Evolutionary conservation across 2,888 invertebrate genomes (phyloP), one percentile per base, ranked within the genome.

Genomic region (Pyralis farinalis): DNA sequence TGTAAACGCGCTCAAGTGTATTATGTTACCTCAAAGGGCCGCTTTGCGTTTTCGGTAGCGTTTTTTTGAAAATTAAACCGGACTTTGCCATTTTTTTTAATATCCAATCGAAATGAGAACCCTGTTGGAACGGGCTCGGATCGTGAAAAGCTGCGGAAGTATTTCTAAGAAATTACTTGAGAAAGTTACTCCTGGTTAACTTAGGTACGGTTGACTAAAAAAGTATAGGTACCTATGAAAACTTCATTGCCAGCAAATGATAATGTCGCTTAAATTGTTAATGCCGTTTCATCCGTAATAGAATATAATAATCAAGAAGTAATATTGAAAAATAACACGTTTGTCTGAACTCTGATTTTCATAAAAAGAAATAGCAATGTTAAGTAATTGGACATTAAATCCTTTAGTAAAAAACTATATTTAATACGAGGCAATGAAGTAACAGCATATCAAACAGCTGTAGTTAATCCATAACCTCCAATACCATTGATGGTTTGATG

Each of bases 1-100:
- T 83, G 85, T 87, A 83, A 83, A 83, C 71, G 71, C 73, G 75
- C 70, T 81, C 78, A 74, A 77, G 79, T 79, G 83, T 80, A 81
- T 82, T 77, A 69, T 77, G 81, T 80, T 77, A 63, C 63, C 54
- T 59, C 60, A 68, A 68, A 66, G 61, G 64, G 63, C 68, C 82
- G 74, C 65, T 74, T 75, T 71, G 73, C 63, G 53, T 61, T 73
- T 75, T 82, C 88, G 80, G 87, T 77, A 84, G 87, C 88, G 53
- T 74, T 71, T 68, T n/a, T 74, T 71, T 64, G 58, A 66, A 60
- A 65, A 60, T 53, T 60, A 66, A 65, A 63, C 59, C 58, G 43
- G 48, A 46, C 48, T 49, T 49, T 36, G 36, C 32, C 28, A 36
- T 44, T 43, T 44, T 51, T 51, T 49, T 47, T 7, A 25, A 38